Evolutionary conservation across 2,797 vertebrate genomes (phyloP).

Genomic region (Spinus pinus): DNA sequence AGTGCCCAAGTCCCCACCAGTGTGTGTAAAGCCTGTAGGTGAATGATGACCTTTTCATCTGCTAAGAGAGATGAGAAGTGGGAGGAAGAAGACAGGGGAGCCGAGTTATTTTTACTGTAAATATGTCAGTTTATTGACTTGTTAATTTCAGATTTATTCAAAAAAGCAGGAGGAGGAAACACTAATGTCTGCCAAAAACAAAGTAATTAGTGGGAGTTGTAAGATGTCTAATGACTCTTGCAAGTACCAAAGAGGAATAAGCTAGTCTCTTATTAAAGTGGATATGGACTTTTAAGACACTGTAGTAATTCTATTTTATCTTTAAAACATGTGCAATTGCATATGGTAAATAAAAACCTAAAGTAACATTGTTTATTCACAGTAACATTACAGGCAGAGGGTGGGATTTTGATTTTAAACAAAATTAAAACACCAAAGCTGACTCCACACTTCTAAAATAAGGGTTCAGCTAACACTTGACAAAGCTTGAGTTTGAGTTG

Average conservation of each 20-base stretch:
- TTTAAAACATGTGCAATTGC: constrained; percentile 27
- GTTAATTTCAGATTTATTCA: constrained; percentile 49
- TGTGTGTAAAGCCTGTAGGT: constrained; percentile 17
- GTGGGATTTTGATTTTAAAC: neutral
- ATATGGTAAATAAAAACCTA: constrained; percentile 10
- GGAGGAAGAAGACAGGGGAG: constrained; percentile 16
- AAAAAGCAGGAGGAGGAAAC: constrained; percentile 25
- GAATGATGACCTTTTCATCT: constrained; percentile 33
- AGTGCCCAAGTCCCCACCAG: neutral
- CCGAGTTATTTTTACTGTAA: constrained; percentile 50
- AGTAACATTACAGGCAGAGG: neutral
- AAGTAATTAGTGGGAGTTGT: constrained; percentile 53
- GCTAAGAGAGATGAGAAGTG: constrained; percentile 7
- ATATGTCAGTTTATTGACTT: constrained; percentile 54
- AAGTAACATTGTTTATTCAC: neutral
- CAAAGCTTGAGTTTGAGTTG: neutral
- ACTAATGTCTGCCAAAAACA: constrained; percentile 33
- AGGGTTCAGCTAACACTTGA: neutral
- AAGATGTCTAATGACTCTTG: constrained; percentile 50
- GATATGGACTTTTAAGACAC: constrained; percentile 16
- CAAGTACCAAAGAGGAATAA: constrained; percentile 43
- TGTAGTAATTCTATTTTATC: constrained; percentile 13
- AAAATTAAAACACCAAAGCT: neutral
- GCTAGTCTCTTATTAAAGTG: constrained; percentile 10
- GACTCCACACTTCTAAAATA: neutral